phyloP scores from a whole-genome alignment of 2,797 vertebrate species.

The Erethizon dorsatum region DNA sequence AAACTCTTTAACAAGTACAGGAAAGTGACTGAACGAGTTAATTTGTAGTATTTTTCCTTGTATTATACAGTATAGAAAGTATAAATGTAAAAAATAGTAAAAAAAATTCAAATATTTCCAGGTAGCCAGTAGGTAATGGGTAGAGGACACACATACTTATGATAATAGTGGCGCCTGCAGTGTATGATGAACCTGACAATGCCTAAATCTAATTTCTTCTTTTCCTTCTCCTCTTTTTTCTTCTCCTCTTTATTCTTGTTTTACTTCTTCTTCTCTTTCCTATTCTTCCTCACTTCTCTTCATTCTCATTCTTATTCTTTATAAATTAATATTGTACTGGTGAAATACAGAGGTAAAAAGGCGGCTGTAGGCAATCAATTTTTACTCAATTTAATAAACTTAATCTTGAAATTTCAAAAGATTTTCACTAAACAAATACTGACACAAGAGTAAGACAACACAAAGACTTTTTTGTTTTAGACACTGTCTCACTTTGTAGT shows the following conservation, averaged over 20 bases:
- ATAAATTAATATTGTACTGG: background rate
- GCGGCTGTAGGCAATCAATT: background rate
- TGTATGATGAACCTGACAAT: background rate
- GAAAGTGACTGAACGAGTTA: background rate
- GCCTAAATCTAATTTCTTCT: background rate
- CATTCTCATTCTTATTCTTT: background rate
- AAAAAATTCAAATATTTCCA: background rate
- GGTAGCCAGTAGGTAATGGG: background rate
- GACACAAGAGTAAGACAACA: background rate
- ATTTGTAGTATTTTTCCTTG: background rate
- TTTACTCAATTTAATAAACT: background rate
- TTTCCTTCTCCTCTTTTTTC: background rate
- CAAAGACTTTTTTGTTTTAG: background rate
- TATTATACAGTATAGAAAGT: background rate
- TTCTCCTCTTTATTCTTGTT: background rate
- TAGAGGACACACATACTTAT: background rate
- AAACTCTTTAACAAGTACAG: background rate
- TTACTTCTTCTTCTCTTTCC: background rate
- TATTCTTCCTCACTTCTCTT: background rate
- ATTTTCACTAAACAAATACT: background rate
- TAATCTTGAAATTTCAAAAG: slow-evolving; percentile 3
- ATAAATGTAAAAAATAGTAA: background rate
- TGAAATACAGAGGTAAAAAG: background rate
- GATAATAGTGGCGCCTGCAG: background rate
- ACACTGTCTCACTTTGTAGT: background rate